Percentiles rank a stretch among this genome's conserved stretches.
Evolutionary conservation across 2,888 invertebrate species (phyloP).

Genomic region (Cerastoderma edule): DNA sequence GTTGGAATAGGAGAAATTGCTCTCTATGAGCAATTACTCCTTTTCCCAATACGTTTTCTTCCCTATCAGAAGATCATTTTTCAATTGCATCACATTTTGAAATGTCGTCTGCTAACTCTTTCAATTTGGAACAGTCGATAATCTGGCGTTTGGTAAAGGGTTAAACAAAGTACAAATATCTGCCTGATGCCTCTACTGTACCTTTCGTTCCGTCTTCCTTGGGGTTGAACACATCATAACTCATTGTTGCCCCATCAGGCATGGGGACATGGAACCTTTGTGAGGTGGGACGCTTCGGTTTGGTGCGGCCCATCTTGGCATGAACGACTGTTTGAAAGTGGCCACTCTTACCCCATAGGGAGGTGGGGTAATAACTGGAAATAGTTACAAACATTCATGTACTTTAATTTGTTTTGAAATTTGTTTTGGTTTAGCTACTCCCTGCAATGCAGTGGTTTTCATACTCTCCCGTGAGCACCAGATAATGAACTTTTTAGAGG

Average conservation of each 20-base stretch:
- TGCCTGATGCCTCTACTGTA: no score
- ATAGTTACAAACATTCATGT: constrained; percentile 35
- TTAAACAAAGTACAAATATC: no score
- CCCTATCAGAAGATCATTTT: no score
- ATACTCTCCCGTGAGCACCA: not conserved
- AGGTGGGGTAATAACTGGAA: constrained; percentile 93
- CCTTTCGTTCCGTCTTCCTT: constrained; percentile 84
- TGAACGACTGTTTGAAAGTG: constrained; percentile 97
- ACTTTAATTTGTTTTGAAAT: not conserved
- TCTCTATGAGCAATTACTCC: no score
- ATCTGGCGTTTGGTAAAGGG: no score
- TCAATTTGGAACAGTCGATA: no score
- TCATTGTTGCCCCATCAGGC: constrained; percentile 93
- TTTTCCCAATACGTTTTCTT: no score
- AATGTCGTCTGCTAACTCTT: no score
- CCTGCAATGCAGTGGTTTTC: not conserved
- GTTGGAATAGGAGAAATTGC: no score
- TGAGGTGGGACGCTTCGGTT: constrained; percentile 95
- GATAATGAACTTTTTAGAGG: not conserved
- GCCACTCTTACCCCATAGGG: constrained; percentile 97
- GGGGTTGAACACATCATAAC: constrained; percentile 96
- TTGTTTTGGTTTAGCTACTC: not conserved
- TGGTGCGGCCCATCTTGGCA: constrained; percentile 89
- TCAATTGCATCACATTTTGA: no score
- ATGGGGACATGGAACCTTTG: constrained; percentile 89